A percentile compares a stretch with the other conserved stretches of the same genome.
Conservation (phyloP, 2,888 invertebrate species). For the Resseliella maxima region DNA sequence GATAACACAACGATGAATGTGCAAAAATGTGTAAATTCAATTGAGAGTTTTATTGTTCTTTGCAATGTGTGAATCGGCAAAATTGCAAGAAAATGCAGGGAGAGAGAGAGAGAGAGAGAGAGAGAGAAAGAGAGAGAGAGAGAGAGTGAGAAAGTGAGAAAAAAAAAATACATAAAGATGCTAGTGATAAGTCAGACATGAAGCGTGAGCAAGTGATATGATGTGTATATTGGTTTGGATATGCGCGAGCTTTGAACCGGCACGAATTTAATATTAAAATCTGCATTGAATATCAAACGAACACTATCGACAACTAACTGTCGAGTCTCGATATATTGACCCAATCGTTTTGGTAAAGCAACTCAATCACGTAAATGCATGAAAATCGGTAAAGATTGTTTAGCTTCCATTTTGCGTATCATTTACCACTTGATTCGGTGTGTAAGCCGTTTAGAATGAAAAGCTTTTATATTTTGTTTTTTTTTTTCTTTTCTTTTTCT, state of each 20-base stretch:
- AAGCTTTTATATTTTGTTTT: background rate
- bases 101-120: no score
- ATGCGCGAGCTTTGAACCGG: background rate
- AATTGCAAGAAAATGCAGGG: background rate
- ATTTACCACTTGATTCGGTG: background rate
- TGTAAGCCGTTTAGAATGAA: conserved; percentile 30
- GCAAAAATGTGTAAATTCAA: conserved; percentile 20
- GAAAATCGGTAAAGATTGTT: conserved; percentile 29
- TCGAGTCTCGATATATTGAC: conserved; percentile 38
- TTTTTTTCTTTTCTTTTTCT: background rate
- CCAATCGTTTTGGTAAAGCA: background rate
- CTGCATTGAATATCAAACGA: conserved; percentile 42
- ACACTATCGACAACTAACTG: background rate
- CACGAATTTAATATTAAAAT: conserved; percentile 48
- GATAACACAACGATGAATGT: conserved; percentile 35
- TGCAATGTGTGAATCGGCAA: background rate
- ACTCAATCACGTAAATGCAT: background rate
- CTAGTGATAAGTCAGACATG: conserved; percentile 5
- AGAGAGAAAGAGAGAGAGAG: no score
- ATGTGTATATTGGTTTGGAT: background rate
- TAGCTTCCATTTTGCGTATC: conserved; percentile 48
- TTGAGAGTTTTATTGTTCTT: conserved; percentile 51
- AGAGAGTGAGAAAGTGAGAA: no score
- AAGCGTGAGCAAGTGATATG: background rate
- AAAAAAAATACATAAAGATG: no score